Base-by-base conservation (phyloP, 2,113 vertebrate genomes). In the Rhizomys pruinosus region DNA sequence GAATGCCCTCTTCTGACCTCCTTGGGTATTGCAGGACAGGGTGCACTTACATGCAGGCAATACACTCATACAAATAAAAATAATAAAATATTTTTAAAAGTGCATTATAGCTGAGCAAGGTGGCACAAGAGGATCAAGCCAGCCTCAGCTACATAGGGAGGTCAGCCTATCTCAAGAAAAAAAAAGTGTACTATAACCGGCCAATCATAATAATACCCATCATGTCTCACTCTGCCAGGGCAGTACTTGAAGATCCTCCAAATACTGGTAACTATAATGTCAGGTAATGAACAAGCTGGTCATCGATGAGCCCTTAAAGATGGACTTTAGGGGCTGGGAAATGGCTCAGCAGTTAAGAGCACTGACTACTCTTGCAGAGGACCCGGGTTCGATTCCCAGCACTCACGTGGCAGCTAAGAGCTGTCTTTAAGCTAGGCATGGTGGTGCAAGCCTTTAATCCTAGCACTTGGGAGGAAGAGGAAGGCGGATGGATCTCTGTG, bases 231-330 rank as follows among this genome's bases (percentile, higher is more conserved):
- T 94, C 74, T 47, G 17, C 86, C 59, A 71, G 3, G 0, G 27
- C 57, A 73, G 27, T 90, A 52, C 89, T 69, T 87, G 88, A 90
- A 77, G 81, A 55, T 76, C 86, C 32, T 63, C n/a, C 1, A 32
- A 94, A 44, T 77, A 20, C 55, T 82, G 71, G 57, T 17, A 64
- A 68, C 90, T 77, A 81, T 39, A 63, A 55, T 52, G 25, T 84
- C 61, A 92, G 57, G 57, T 55, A 55, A 47, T 66, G 59, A 92
- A 55, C 39, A 69, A 71, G n/a, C 88, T 71, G 47, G 82, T 63
- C 17, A 34, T 17, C 59, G 64, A 25, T 93, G 37, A 93, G 74
- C 72, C 85, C 16, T 32, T 74, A 39, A 27, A 37, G 66, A 61
- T 57, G 39, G 25, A n/a, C n/a, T 32, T 78, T 74, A 82, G 71